Evolutionary conservation across 1,140 invertebrate genomes (phyloP).

Genomic region (Hirudo medicinalis): DNA sequence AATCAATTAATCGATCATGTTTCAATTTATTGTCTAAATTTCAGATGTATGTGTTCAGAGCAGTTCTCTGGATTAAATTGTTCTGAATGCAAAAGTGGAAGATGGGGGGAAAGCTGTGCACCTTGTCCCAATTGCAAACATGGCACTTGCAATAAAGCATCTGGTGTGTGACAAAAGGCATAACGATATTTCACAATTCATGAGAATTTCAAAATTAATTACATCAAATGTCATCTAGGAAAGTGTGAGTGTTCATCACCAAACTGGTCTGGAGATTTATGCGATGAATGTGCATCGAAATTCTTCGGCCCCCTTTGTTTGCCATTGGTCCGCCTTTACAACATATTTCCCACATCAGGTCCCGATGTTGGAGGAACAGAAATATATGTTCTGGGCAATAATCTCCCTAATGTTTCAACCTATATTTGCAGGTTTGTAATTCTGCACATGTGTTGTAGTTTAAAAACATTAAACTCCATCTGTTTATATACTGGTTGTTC

Average conservation of each 20-base stretch:
- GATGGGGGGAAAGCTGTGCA: constrained; percentile 25
- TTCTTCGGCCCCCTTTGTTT: constrained; percentile 27
- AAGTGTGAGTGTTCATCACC: constrained; percentile 23
- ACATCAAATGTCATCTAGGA: constrained; percentile 18
- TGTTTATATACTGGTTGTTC: too few species aligned
- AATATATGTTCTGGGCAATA: constrained; percentile 27
- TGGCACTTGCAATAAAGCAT: constrained; percentile 20
- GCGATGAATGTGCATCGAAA: constrained; percentile 26
- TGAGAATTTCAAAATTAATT: constrained; percentile 16
- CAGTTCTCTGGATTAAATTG: constrained; percentile 24
- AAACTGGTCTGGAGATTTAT: constrained; percentile 27
- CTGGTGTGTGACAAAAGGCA: constrained; percentile 5
- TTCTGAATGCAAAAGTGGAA: constrained; percentile 19
- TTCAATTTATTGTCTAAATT: too few species aligned
- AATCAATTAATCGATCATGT: not conserved
- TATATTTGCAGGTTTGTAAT: constrained; percentile 19
- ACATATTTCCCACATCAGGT: constrained; percentile 24
- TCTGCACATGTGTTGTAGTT: too few species aligned
- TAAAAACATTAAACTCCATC: too few species aligned
- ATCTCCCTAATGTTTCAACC: constrained; percentile 24
- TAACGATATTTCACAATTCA: not conserved
- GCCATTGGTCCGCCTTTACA: constrained; percentile 23
- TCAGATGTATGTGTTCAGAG: constrained; percentile 22
- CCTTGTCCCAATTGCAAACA: constrained; percentile 25
- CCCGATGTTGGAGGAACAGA: constrained; percentile 25